Base-by-base conservation (phyloP, 2,888 invertebrate species). In the Rhaphigaster nebulosa region DNA sequence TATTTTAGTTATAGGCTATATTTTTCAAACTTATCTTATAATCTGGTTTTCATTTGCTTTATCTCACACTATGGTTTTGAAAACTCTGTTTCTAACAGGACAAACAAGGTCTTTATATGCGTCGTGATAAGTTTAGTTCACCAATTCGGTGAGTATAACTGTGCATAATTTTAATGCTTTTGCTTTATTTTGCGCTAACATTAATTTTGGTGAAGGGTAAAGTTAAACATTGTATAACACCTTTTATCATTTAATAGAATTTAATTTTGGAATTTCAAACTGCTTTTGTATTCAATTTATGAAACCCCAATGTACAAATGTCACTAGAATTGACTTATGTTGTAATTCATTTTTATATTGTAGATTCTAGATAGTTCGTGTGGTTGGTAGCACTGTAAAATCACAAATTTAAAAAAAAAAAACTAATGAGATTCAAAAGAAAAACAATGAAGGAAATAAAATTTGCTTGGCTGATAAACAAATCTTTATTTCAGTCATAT, bases 51-150 rank as follows among this genome's bases (percentile, higher is more conserved):
- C 87, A 87, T 87, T 50, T 87, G 45, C 45, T 50, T 87, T 50
- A 50, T 87, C 87, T 87, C 52, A 87, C 45, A 52, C 52, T 88
- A 41, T 88, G 88, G 88, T 88, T 88, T 38, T 65, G 54, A 54
- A 38, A 54, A 54, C 52, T 38, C 38, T 88, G 38, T 88, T 88
- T 88, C 88, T 88, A 88, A 90, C 90, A 90, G 90, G 90, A 90
- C 52, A 90, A 90, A 80, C 54, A 50, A 50, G 80, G 80, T 89
- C 89, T 29, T 26, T 90, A 54, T 70, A 50, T 38, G 38, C 90
- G 90, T 45, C 90, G 90, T 50, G 88, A 88, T 88, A 90, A 90
- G 76, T 65, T 90, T 90, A 90, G 80, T 50, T 90, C 80, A 50
- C 80, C 80, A 12, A 65, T 80, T 50, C 70, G 38, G 90, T 90